Percentiles rank a stretch among this genome's conserved stretches.
Conservation (phyloP, 2,113 vertebrate species). For the Dicrurus megarhynchus region DNA sequence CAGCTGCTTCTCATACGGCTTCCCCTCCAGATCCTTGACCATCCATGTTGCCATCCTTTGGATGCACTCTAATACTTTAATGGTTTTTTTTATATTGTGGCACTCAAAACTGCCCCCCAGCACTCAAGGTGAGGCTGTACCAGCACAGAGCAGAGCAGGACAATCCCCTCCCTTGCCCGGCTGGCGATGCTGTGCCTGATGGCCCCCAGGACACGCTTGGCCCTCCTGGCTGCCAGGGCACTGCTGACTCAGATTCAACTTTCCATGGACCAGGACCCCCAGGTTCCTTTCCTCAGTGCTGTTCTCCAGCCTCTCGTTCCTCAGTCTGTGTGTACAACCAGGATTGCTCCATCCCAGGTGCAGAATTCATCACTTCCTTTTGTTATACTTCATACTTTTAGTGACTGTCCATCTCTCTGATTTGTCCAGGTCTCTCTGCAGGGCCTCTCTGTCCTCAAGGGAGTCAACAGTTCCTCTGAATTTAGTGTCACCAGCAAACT, state of each 20-base stretch:
- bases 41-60: not conserved
- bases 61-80: not conserved
- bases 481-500: not conserved
- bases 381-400: not conserved
- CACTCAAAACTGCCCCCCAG: too few species aligned
- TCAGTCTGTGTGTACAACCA: too few species aligned
- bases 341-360: not conserved
- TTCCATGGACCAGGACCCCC: not conserved
- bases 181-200: not conserved
- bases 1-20: not conserved
- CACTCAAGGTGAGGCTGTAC: fast-evolving
- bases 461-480: not conserved
- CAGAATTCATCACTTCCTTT: not conserved
- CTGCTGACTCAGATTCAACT: not conserved
- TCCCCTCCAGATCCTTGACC: not conserved
- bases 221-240: not conserved
- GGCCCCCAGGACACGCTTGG: not conserved
- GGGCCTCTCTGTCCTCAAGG: too few species aligned
- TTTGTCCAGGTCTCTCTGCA: not conserved
- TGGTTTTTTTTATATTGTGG: too few species aligned
- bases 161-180: not conserved
- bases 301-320: not conserved
- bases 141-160: not conserved
- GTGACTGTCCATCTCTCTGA: not conserved
- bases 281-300: not conserved